phyloP scores from a whole-genome alignment of 2,797 vertebrate species.

The Gambusia yucatana region DNA sequence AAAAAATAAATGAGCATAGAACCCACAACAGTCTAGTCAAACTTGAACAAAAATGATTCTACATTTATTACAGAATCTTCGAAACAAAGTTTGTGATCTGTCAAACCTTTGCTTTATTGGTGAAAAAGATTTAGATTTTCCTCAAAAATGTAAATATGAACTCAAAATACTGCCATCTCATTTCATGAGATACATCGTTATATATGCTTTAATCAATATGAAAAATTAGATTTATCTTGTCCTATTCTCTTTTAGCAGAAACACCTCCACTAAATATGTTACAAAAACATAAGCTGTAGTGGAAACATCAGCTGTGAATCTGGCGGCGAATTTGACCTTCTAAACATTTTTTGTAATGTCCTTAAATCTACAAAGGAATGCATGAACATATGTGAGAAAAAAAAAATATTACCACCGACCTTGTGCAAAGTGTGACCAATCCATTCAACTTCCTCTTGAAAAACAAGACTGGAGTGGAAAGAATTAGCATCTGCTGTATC shows the following conservation, averaged over 20 bases:
- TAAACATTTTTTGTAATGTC: constrained; percentile 68
- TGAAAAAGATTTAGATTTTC: not conserved
- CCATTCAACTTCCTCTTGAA: constrained; percentile 68
- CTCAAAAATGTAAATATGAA: not conserved
- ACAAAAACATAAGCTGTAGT: constrained; percentile 18
- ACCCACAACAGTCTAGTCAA: not conserved
- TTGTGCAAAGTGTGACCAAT: constrained; percentile 71
- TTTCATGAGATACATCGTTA: not conserved
- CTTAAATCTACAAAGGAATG: constrained; percentile 74
- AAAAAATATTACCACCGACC: constrained; percentile 58
- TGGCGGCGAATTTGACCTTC: constrained; percentile 45
- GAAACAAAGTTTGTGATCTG: not conserved
- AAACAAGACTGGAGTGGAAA: constrained; percentile 65
- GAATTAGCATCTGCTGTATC: constrained; percentile 72
- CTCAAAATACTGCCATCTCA: not conserved
- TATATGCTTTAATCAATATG: not conserved
- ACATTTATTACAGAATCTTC: not conserved
- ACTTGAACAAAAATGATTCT: not conserved
- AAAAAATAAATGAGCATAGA: not conserved
- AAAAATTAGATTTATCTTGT: no score
- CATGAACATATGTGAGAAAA: constrained; percentile 68
- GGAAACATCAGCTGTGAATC: constrained; percentile 44
- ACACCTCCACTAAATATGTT: constrained; percentile 10
- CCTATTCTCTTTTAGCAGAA: not conserved
- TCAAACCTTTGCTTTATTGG: not conserved